Conservation (phyloP, 1,140 invertebrate genomes). For the Antheraea pernyi region DNA sequence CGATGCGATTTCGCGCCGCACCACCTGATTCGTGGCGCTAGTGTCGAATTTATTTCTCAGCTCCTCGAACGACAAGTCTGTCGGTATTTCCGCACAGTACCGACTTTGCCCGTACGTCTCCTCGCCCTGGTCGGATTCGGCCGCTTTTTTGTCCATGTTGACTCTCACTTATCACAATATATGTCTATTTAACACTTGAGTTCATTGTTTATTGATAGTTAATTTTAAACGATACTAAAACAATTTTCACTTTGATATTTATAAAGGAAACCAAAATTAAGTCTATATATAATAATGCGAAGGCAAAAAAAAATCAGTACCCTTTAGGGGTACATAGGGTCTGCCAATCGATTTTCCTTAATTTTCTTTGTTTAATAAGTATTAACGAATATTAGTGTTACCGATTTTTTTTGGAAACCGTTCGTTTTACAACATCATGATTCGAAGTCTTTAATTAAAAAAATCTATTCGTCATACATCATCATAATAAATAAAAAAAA, state of each 20-base stretch:
- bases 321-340: no score
- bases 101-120: constrained; percentile 54
- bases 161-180: not conserved
- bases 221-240: not conserved
- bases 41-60: constrained; percentile 66
- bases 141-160: constrained; percentile 69
- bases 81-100: constrained; percentile 44
- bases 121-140: constrained; percentile 38
- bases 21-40: constrained; percentile 49
- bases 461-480: no score
- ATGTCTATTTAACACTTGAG: constrained; percentile 1
- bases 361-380: no score
- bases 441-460: no score
- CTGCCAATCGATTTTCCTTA: no score
- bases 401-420: no score
- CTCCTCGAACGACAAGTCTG: constrained; percentile 64
- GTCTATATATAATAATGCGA: no score
- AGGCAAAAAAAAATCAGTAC: no score
- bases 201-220: not conserved
- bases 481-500: no score
- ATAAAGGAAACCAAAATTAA: constrained; percentile 1
- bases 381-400: no score
- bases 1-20: constrained; percentile 57
- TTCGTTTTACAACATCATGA: no score
- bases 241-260: not conserved